phyloP scores from a whole-genome alignment of 2,888 invertebrate species.

The Strigamia crassipes region DNA sequence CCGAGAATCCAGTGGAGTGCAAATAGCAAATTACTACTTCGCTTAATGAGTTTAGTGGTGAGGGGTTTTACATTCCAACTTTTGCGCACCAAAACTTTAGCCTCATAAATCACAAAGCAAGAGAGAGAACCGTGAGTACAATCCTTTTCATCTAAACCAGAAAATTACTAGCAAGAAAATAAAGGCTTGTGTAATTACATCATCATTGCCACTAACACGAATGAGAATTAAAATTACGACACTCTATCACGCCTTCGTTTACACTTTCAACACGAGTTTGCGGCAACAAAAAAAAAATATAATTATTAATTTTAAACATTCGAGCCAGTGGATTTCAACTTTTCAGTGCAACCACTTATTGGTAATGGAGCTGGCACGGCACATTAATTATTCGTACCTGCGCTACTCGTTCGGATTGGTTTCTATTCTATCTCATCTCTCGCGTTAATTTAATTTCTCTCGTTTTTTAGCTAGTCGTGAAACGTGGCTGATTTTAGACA shows the following conservation, averaged over 20 bases:
- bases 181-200: constrained; percentile 20
- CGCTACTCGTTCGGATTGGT: neutral
- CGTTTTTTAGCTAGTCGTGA: neutral
- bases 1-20: neutral
- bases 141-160: neutral
- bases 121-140: neutral
- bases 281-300: neutral
- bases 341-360: neutral
- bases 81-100: neutral
- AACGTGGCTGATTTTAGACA: neutral
- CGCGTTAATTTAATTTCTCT: neutral
- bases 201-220: neutral
- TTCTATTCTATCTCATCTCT: neutral
- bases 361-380: neutral
- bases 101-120: neutral
- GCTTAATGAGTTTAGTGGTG: constrained; percentile 16
- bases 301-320: neutral
- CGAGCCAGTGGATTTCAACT: neutral
- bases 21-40: constrained; percentile 32
- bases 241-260: constrained; percentile 8
- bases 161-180: constrained; percentile 5
- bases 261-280: neutral
- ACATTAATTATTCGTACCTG: neutral
- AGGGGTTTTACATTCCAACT: constrained; percentile 1
- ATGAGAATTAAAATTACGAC: neutral